Evolutionary conservation across 2,797 vertebrate genomes (phyloP).

Genomic region (Acanthornis magna): DNA sequence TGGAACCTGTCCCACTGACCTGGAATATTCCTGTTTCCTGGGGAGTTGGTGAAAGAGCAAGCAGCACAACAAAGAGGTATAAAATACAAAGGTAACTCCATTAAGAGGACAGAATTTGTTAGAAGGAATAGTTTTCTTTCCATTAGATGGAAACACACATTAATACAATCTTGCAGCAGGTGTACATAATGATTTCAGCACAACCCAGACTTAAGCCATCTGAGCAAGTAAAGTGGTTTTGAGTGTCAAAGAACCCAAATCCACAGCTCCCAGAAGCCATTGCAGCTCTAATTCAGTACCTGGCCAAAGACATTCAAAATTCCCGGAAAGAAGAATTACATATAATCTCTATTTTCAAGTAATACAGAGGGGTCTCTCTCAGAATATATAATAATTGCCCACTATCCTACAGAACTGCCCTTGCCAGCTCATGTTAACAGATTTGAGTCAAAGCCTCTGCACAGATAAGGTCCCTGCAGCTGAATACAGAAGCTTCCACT

Average conservation of each 20-base stretch:
- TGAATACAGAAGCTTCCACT: neutral
- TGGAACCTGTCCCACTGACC: neutral
- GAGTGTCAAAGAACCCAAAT: neutral
- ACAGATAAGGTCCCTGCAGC: neutral
- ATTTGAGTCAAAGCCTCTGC: neutral
- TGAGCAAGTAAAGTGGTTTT: neutral
- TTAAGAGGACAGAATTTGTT: neutral
- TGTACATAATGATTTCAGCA: neutral
- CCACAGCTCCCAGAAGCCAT: neutral
- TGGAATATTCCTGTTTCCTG: neutral
- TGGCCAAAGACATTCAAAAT: neutral
- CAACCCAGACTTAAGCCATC: neutral
- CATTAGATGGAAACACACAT: neutral
- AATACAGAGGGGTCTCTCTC: accelerated
- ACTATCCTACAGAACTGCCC: neutral
- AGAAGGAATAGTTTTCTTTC: neutral
- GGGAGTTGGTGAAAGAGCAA: neutral
- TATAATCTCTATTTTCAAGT: neutral
- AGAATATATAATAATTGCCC: neutral
- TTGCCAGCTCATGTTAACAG: neutral
- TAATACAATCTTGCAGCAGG: neutral
- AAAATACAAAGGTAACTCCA: neutral
- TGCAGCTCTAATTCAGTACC: neutral
- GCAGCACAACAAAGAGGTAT: neutral
- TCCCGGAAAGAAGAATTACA: neutral